These are phyloP conservation scores for Triplophysa rosa DNA, from an alignment of 2,113 vertebrate species.

Conservation along the genomic window DNA sequence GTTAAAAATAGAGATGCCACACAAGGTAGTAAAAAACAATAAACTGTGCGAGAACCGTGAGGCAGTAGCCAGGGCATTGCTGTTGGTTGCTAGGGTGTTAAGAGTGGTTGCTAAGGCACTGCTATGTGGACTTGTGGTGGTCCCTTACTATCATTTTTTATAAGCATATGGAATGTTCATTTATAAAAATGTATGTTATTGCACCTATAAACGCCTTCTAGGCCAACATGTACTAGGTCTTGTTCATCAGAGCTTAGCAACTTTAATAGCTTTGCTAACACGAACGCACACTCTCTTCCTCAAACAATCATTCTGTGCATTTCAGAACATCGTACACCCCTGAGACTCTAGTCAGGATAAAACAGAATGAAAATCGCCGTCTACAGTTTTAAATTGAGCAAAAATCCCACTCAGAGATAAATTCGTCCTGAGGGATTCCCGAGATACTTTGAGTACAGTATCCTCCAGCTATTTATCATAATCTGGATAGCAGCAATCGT, in stretches of 20 bases:
- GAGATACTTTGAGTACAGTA: slow-evolving; percentile 2
- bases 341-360: slow-evolving; percentile 26
- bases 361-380: slow-evolving; percentile 14
- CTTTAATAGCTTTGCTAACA: neutral
- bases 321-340: slow-evolving; percentile 26
- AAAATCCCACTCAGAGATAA: slow-evolving; percentile 22
- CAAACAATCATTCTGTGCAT: slow-evolving; percentile 31
- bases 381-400: slow-evolving; percentile 21
- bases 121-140: too few relatives aligned
- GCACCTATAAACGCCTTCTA: too few relatives aligned
- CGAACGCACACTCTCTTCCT: slow-evolving; percentile 13
- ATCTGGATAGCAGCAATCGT: slow-evolving; percentile 10
- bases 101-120: neutral
- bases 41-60: too few relatives aligned
- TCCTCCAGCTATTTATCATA: slow-evolving; percentile 15
- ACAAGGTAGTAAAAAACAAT: neutral
- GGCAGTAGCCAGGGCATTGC: too few relatives aligned
- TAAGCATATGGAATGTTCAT: too few relatives aligned
- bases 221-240: neutral
- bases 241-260: neutral
- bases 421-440: slow-evolving; percentile 20
- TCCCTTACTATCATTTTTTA: too few relatives aligned
- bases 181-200: too few relatives aligned
- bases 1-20: neutral
- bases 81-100: neutral